Evolutionary conservation across 2,113 vertebrate genomes (phyloP), one percentile per base, ranked within the genome.

Genomic region (Embiotoca jacksoni): DNA sequence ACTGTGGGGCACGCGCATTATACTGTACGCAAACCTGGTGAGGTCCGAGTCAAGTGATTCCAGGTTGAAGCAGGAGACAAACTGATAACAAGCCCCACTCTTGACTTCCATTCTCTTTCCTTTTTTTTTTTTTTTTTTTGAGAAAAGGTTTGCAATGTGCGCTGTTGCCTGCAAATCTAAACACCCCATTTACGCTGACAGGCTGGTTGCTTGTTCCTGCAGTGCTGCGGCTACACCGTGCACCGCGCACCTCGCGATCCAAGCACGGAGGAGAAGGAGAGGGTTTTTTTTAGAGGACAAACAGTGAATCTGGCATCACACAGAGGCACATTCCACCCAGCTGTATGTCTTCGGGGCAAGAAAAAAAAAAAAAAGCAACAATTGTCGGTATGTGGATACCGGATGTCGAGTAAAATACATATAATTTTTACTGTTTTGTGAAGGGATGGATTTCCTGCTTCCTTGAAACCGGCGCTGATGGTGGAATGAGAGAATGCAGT

Each of bases 251-350:
- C 60, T 86, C 63, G 2, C 44, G 47, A 69, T 35, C 68, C 57
- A 57, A 54, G 9, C 37, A 5, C n/a, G 39, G 41, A 66, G 60
- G 60, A 55, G 44, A 73, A 14, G 14, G 31, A 44, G 64, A 65
- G 73, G 23, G 23, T 23, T 81, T 82, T 77, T 76, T 87, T 82
- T 60, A 58, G 73, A 71, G 32, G 73, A 63, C 70, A 72, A 63
- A 65, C 31, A 52, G 59, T 67, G 66, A 53, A 62, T 62, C 55
- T 83, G 75, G 65, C 68, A 41, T 10, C n/a, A 14, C 10, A 37
- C 16, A n/a, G 16, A 71, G 47, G 47, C 41, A 13, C 55, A 83
- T 84, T 82, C 70, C 72, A 35, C 49, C 8, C 59, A 50, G 47
- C 39, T 74, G 60, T 36, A 47, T 57, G 35, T 64, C 39, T 77